Evolutionary conservation across 2,113 vertebrate genomes (phyloP), one percentile per base, ranked within the genome.

Genomic region (Meles meles): DNA sequence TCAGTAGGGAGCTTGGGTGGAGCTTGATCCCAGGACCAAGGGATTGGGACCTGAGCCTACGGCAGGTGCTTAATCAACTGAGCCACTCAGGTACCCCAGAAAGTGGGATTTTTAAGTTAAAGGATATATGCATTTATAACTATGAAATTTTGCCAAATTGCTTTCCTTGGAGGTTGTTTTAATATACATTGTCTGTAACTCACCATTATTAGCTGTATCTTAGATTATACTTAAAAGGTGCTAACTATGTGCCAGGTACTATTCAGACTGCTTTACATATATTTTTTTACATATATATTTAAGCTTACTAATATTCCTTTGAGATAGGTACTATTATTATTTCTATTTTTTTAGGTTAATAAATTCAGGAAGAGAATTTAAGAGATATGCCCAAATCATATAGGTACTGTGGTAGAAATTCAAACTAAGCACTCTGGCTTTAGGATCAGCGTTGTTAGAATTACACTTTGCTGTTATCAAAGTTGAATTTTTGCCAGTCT

Each of bases 341-440:
- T 37, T 95, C 47, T 57, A 31, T 82, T 97, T 97, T 97, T 96
- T 97, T 37, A 86, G 69, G 42, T 65, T 42, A 93, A 84, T 93
- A 88, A 63, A 65, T 67, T 61, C 84, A 89, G 27, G 17, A 79
- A 88, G 76, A 86, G 17, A 97, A 63, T 93, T 93, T 88, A 92
- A 92, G 18, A 92, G 71, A 93, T 34, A 95, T 91, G 8, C 37
- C 42, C 44, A 96, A 77, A 84, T 88, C 20, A 85, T 52, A 87
- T 9, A 69, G 83, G 18, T 65, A 63, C 39, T 47, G 21, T 85
- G 49, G 39, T 42, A 96, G 63, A 93, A 94, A 88, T 96, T 74
- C 4, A 63, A 82, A 69, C 55, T 59, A 93, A 84, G 57, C 47
- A 72, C 15, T 96, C 34, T 94, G 77, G 14, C 77, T 93, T 7